These are phyloP conservation scores for Chelonus formosanus DNA, from an alignment of 2,888 invertebrate species.

Conservation along the genomic window DNA sequence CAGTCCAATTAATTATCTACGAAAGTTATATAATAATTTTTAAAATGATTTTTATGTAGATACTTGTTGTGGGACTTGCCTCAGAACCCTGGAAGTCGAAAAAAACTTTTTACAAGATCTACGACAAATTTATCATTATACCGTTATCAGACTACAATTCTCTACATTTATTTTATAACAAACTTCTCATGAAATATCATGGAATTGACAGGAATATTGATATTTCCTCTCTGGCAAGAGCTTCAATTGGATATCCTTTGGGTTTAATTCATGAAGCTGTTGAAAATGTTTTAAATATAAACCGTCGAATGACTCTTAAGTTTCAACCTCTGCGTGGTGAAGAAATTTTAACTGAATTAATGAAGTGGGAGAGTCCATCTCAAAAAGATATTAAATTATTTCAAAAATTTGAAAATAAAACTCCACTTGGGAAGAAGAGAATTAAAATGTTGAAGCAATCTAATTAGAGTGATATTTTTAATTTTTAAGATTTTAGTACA, in stretches of 20 bases:
- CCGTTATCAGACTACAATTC: conserved; percentile 71
- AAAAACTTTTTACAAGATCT: conserved; percentile 67
- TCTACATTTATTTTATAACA: conserved; percentile 68
- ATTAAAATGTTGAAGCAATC: too few species aligned
- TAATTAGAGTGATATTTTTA: too few species aligned
- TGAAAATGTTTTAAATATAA: conserved; percentile 64
- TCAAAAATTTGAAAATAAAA: conserved; percentile 46
- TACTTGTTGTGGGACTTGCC: conserved; percentile 75
- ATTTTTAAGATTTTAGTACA: too few species aligned
- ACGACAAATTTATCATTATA: conserved; percentile 69
- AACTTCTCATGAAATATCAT: conserved; percentile 70
- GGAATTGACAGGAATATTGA: conserved; percentile 70
- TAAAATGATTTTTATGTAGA: conserved; percentile 45
- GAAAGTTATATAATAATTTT: neutral
- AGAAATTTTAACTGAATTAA: conserved; percentile 68
- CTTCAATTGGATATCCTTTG: conserved; percentile 69
- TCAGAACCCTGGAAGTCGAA: conserved; percentile 69
- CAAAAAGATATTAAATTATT: conserved; percentile 41
- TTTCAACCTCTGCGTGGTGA: conserved; percentile 67
- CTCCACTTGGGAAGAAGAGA: neutral
- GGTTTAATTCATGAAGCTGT: conserved; percentile 66
- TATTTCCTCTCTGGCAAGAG: conserved; percentile 68
- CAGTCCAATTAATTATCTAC: neutral
- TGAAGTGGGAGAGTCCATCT: conserved; percentile 52
- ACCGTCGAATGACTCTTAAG: conserved; percentile 68